A percentile compares a stretch with the other conserved stretches of the same genome.
phyloP scores from a whole-genome alignment of 2,888 invertebrate genomes.

The Drosophila anceps region DNA sequence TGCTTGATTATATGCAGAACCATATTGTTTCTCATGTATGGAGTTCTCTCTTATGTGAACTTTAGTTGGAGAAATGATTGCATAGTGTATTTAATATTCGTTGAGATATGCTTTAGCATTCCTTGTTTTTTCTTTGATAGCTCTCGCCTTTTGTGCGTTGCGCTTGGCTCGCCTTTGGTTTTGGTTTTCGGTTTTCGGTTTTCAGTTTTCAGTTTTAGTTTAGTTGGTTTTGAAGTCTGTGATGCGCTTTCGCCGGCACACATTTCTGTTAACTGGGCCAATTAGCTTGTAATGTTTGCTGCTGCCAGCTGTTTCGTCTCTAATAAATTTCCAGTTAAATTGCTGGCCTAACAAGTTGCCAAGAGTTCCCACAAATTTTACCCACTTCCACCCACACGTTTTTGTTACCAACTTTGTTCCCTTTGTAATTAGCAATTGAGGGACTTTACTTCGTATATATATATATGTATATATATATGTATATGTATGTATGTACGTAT shows the following conservation, averaged over 20 bases:
- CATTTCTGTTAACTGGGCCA: slow-evolving; percentile 73
- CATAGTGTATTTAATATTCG: neutral
- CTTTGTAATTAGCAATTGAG: slow-evolving; percentile 76
- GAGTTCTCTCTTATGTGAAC: neutral
- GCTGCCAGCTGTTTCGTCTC: slow-evolving; percentile 69
- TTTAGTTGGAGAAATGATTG: neutral
- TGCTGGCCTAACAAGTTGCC: slow-evolving; percentile 58
- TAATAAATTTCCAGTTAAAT: slow-evolving; percentile 79
- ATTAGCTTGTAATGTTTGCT: slow-evolving; percentile 64
- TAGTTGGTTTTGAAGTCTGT: slow-evolving; percentile 45
- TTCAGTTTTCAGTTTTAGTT: slow-evolving; percentile 59
- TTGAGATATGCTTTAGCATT: neutral
- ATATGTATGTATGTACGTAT: neutral
- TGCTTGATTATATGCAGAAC: neutral
- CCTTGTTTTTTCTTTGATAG: slow-evolving; percentile 19
- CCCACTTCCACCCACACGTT: neutral
- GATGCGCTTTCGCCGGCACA: slow-evolving; percentile 53
- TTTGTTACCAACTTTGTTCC: slow-evolving; percentile 23
- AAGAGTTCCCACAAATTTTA: slow-evolving; percentile 28
- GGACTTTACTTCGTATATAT: slow-evolving; percentile 46
- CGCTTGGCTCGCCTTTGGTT: slow-evolving; percentile 50
- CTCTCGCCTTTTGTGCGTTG: slow-evolving; percentile 38
- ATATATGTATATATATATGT: neutral
- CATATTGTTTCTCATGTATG: too few relatives aligned
- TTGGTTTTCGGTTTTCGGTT: slow-evolving; percentile 49